Evolutionary conservation across 1,140 invertebrate species (phyloP), one percentile per base, ranked within the genome.

Genomic region (Eulimnadia texana): DNA sequence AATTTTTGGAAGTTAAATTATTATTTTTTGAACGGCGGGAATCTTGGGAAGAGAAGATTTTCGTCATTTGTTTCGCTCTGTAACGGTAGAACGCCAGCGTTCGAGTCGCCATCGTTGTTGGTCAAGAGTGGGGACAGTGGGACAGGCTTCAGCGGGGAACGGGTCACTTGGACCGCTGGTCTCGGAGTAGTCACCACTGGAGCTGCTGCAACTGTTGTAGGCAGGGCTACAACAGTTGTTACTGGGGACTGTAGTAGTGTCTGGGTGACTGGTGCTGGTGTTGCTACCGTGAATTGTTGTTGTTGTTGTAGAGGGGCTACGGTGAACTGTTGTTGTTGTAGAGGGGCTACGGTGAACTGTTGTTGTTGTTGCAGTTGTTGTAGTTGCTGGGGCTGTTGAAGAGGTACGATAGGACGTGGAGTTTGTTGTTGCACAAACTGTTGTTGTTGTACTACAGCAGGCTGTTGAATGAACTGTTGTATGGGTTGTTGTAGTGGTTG

Each of bases 31-130:
- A 42, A 63, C 16, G 62, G 62, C 13, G 62, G 62, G 19, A 51
- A 63, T 25, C 53, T 59, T 10, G 62, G 62, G 51, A 59, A 59
- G 6, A 60, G 47, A 3, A 63, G 16, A 22, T 63, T 59, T 19
- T 20, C 23, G 50, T 63, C 50, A 29, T 58, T 60, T 1, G 62
- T 63, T 29, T 63, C 62, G 19, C 24, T 63, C 25, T 63, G 62
- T n/a, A 63, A 22, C 9, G 62, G 62, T 11, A 63, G 49, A 16
- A 63, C 52, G 13, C 62, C 62, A 22, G 62, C 55, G 20, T 63
- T 57, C 3, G 47, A n/a, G n/a, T 62, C 57, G 47, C 50, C 62
- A 19, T 42, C 50, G 42, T 58, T 58, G 25, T 59, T 59, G 50
- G 25, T 50, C 22, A 47, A 47, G 10, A 63, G 47, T 19, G 62